phyloP scores from a whole-genome alignment of 2,888 invertebrate species.

The Pelosia muscerda region DNA sequence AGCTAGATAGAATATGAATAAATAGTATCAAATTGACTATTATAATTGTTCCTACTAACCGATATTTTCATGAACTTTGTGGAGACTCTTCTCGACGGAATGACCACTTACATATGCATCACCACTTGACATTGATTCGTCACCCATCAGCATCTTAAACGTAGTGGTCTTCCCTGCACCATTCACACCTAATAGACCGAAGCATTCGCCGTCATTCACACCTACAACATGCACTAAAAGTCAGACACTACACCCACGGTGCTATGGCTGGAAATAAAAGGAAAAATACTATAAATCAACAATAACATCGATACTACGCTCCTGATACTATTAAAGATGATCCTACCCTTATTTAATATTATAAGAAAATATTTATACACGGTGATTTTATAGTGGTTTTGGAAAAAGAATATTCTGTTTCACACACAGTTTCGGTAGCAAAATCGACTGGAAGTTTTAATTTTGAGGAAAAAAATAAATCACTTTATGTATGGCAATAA shows the following conservation, averaged over 20 bases:
- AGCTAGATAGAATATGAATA: too few species aligned
- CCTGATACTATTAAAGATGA: background rate
- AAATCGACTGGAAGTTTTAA: too few species aligned
- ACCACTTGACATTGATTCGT: constrained; percentile 90
- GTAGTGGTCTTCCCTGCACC: constrained; percentile 96
- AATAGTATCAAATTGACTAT: background rate
- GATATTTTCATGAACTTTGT: constrained; percentile 87
- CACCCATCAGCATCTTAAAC: constrained; percentile 96
- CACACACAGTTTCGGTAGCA: too few species aligned
- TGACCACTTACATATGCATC: constrained; percentile 89
- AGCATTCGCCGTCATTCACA: constrained; percentile 91
- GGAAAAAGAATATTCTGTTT: too few species aligned
- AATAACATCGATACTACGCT: background rate
- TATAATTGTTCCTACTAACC: constrained; percentile 72
- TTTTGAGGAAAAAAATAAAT: too few species aligned
- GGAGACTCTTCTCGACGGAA: constrained; percentile 83
- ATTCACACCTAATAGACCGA: constrained; percentile 94
- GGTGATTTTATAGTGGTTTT: too few species aligned
- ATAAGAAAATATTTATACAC: too few species aligned
- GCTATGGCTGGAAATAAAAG: background rate
- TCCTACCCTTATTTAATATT: too few species aligned
- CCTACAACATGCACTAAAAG: constrained; percentile 69
- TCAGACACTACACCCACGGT: background rate
- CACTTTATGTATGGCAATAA: too few species aligned
- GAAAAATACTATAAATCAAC: background rate